Conservation (phyloP, 92 coral and sea anemone species). For the Scolanthus callimorphus region DNA sequence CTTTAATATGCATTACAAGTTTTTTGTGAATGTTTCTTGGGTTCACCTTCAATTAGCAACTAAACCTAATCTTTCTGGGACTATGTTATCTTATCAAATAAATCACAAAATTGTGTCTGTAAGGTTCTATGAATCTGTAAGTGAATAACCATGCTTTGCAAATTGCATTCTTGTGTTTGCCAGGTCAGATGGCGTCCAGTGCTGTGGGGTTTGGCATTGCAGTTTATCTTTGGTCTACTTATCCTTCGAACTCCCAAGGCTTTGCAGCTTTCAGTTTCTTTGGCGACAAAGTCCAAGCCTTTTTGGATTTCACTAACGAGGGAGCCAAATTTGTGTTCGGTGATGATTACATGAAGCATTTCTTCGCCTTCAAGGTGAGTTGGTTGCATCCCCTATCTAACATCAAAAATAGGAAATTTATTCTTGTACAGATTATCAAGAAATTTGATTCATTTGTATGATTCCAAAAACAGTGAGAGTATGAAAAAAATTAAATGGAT, state of each 20-base stretch:
- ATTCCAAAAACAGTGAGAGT: too few relatives aligned
- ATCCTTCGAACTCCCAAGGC: conserved; percentile 83
- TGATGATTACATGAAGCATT: conserved; percentile 37
- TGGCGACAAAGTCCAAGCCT: conserved; percentile 68
- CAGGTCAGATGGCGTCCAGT: conserved; percentile 96
- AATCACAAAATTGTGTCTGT: too few relatives aligned
- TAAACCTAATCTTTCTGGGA: not conserved
- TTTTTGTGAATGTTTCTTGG: too few relatives aligned
- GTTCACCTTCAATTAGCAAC: not conserved
- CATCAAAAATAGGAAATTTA: too few relatives aligned
- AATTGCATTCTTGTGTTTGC: not conserved
- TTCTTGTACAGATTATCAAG: too few relatives aligned
- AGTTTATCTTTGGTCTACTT: conserved; percentile 86
- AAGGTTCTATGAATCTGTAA: too few relatives aligned
- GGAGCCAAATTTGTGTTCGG: conserved; percentile 91
- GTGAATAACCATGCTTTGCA: too few relatives aligned
- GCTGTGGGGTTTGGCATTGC: conserved; percentile 89
- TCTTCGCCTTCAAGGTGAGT: conserved; percentile 90
- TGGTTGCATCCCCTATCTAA: too few relatives aligned
- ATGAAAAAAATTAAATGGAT: too few relatives aligned
- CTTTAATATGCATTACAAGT: too few relatives aligned
- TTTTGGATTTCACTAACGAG: conserved; percentile 73
- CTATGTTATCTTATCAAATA: too few relatives aligned
- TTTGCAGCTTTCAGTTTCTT: conserved; percentile 56
- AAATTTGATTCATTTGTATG: too few relatives aligned